These are phyloP conservation scores for Nipponia nippon DNA, from an alignment of 2,113 vertebrate genomes.

Conservation along the genomic window DNA sequence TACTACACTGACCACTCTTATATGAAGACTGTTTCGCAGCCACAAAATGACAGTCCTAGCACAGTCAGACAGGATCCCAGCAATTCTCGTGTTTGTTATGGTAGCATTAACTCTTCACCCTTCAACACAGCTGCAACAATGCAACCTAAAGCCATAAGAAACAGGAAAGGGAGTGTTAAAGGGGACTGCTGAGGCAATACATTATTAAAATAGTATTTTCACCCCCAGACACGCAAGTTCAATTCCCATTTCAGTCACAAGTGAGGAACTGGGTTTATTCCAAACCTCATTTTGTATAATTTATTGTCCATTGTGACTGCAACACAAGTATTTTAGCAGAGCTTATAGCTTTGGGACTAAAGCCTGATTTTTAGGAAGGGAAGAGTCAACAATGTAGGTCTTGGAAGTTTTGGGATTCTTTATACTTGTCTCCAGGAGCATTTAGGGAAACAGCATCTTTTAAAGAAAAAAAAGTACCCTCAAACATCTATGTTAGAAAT, in stretches of 20 bases:
- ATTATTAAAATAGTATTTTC: slow-evolving; percentile 32
- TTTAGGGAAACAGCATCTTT: not conserved
- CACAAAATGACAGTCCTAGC: not conserved
- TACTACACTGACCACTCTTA: not conserved
- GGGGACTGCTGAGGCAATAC: not conserved
- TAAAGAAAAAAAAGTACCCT: not conserved
- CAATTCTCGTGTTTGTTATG: not conserved
- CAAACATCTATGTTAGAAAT: not conserved
- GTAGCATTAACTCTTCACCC: not conserved
- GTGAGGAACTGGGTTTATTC: slow-evolving; percentile 6
- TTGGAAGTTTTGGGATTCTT: not conserved
- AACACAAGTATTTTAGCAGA: not conserved
- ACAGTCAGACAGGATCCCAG: not conserved
- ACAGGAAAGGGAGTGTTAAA: slow-evolving; percentile 6
- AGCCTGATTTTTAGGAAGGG: not conserved
- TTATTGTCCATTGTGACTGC: not conserved
- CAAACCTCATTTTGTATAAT: not conserved
- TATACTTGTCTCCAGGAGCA: not conserved
- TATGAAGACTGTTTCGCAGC: not conserved
- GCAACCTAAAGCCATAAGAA: not conserved
- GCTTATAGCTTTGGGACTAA: not conserved
- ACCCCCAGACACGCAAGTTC: not conserved
- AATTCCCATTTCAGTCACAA: slow-evolving; percentile 10
- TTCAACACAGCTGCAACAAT: not conserved
- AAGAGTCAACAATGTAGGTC: not conserved